Percentiles rank a stretch among this genome's conserved stretches.
These are phyloP conservation scores for Emys orbicularis DNA, from an alignment of 2,797 vertebrate genomes.

Conservation along the genomic window DNA sequence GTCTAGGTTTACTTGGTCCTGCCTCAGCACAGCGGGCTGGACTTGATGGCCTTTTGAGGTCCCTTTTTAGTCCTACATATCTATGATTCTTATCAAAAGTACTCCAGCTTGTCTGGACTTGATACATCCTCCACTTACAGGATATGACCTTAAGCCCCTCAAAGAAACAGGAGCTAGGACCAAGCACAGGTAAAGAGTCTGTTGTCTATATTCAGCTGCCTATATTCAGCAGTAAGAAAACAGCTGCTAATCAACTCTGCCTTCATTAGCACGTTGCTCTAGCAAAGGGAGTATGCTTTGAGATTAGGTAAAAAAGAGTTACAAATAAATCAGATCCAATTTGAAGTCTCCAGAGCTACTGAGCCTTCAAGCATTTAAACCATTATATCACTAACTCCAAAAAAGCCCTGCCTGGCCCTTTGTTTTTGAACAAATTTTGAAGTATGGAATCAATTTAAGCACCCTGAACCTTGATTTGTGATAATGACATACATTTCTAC, in stretches of 20 bases:
- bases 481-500: neutral
- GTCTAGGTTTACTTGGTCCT: neutral
- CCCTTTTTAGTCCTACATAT: neutral
- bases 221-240: neutral
- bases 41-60: neutral
- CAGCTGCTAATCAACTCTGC: conserved; percentile 15
- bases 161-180: neutral
- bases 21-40: neutral
- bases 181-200: neutral
- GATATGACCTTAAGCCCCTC: neutral
- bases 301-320: conserved; percentile 13
- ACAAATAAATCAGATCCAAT: conserved; percentile 7
- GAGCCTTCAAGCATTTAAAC: neutral
- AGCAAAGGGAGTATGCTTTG: rapidly evolving
- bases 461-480: conserved; percentile 14
- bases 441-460: conserved; percentile 46
- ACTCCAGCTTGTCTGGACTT: neutral
- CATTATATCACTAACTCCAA: neutral
- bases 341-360: neutral
- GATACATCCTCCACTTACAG: neutral
- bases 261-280: conserved; percentile 10
- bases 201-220: neutral
- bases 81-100: neutral
- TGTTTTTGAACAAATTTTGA: neutral
- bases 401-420: neutral